Percentiles rank a stretch among this genome's conserved stretches.
Conservation (phyloP, 2,888 invertebrate genomes). For the Drosophila rellima region DNA sequence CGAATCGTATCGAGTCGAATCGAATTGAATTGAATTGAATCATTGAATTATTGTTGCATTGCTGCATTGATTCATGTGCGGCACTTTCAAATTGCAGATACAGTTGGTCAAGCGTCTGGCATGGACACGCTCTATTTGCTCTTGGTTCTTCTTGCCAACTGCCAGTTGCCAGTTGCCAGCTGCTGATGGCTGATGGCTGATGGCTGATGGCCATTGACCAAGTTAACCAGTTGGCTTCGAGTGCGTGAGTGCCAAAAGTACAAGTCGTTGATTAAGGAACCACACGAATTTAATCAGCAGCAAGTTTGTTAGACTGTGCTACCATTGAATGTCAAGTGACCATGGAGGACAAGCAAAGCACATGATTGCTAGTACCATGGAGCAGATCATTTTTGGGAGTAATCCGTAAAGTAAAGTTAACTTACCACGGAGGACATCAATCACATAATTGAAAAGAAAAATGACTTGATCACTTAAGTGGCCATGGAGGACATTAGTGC, state of each 20-base stretch:
- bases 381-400: not conserved
- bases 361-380: not conserved
- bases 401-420: not conserved
- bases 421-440: not conserved
- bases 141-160: slow-evolving; percentile 48
- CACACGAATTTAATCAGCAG: not conserved
- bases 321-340: not conserved
- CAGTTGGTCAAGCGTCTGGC: slow-evolving; percentile 71
- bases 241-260: slow-evolving; percentile 21
- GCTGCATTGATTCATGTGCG: slow-evolving; percentile 32
- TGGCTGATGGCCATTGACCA: slow-evolving; percentile 47
- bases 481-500: not conserved
- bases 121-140: slow-evolving; percentile 72
- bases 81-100: slow-evolving; percentile 69
- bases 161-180: slow-evolving; percentile 17
- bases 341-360: not conserved
- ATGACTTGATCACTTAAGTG: not conserved
- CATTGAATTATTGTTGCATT: slow-evolving; percentile 15
- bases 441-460: too few species aligned
- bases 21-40: slow-evolving; percentile 21
- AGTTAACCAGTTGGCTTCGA: slow-evolving; percentile 32
- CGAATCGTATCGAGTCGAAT: not conserved
- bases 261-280: not conserved
- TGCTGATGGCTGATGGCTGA: too few species aligned
- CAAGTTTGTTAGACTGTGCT: not conserved